Evolutionary conservation across 2,888 invertebrate genomes (phyloP), one percentile per base, ranked within the genome.

Genomic region (Portevinia maculata): DNA sequence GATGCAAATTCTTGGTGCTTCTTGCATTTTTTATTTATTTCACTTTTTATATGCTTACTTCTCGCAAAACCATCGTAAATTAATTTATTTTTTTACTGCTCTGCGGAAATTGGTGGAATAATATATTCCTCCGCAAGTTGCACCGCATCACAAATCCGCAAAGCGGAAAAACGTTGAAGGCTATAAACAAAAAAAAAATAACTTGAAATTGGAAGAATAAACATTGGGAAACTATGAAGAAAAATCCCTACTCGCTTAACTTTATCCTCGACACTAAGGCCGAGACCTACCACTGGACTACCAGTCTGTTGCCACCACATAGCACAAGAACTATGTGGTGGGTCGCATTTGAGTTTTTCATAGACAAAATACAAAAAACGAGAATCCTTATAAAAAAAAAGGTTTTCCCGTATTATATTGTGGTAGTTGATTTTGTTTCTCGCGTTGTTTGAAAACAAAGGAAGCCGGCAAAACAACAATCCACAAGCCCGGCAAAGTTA

Each of bases 41-140:
- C 50, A 50, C 21, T 67, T 74, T 70, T 71, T 50, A 37, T 50
- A 46, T 71, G 59, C 60, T 69, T 64, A 69, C 60, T 50, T 41
- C 69, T 64, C 41, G 64, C 55, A 52, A 46, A 70, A 71, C 39
- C 28, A 37, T 76, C 70, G 76, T 83, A 83, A 76, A 83, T 83
- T 76, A 76, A 76, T 83, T 76, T 83, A 76, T 83, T 76, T 83
- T 75, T 75, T 83, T 78, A 78, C 83, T 78, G 83, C 83, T 76
- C 78, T 83, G 83, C 83, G 83, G 83, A 83, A 83, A 76, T 76
- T 83, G 70, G 76, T 62, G 76, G 83, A 83, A 71, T 70, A 83
- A 83, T 75, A 69, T 65, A 75, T 70, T 70, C 62, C 41, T 76
- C 71, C 37, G 71, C 76, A 70, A 83, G 71, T 67, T 59, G 75